Conservation (phyloP, 2,888 invertebrate genomes). For the Ophion slaviceki region DNA sequence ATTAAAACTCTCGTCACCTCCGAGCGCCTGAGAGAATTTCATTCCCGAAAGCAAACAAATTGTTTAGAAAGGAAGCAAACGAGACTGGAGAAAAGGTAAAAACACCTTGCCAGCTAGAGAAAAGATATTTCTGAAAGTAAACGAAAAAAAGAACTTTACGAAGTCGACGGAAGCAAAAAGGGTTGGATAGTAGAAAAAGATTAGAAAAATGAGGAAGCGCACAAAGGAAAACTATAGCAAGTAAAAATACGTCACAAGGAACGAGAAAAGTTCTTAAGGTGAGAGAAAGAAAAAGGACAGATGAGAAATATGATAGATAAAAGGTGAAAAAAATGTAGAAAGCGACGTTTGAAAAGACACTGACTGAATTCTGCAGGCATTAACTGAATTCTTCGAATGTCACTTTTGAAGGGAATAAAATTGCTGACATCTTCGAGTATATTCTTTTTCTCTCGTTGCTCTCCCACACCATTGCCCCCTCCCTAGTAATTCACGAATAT, state of each 20-base stretch:
- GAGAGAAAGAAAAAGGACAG: too few relatives aligned
- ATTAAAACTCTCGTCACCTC: too few relatives aligned
- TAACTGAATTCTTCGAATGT: neutral
- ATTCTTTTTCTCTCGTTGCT: neutral
- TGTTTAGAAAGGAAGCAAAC: too few relatives aligned
- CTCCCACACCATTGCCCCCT: neutral
- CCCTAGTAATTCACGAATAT: too few relatives aligned
- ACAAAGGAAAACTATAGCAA: neutral
- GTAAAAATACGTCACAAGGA: neutral
- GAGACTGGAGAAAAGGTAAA: neutral
- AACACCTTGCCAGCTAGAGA: neutral
- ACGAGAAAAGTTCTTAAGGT: too few relatives aligned
- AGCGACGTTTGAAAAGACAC: neutral
- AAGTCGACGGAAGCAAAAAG: neutral
- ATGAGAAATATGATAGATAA: too few relatives aligned
- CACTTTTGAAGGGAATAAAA: neutral
- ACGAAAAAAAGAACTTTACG: neutral
- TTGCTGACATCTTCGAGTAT: neutral
- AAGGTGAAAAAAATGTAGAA: too few relatives aligned
- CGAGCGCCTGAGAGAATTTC: too few relatives aligned
- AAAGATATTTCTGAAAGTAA: neutral
- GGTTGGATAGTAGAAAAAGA: neutral
- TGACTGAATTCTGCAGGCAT: neutral
- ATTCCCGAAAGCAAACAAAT: too few relatives aligned
- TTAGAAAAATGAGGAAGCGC: neutral